Conservation (phyloP, 1,140 invertebrate genomes). For the Aradophagus sp. region DNA sequence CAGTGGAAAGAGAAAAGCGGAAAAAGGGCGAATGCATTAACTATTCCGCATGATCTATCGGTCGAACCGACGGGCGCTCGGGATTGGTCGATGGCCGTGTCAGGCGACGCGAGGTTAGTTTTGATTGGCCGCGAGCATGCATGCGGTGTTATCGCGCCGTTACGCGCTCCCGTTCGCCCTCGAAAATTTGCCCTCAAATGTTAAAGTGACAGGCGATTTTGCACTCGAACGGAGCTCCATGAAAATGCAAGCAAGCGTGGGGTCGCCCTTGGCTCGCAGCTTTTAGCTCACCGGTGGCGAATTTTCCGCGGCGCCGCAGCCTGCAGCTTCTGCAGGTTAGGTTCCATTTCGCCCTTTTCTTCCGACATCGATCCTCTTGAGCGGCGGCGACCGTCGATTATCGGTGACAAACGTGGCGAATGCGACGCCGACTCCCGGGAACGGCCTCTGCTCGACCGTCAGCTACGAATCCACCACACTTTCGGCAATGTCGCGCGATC, state of each 20-base stretch:
- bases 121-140: constrained; percentile 58
- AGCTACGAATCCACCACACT: neutral
- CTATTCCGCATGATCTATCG: constrained; percentile 13
- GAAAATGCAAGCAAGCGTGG: too few species aligned
- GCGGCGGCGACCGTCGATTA: neutral
- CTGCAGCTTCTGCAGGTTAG: constrained; percentile 68
- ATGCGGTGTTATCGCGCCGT: constrained; percentile 55
- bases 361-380: constrained; percentile 65
- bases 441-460: neutral
- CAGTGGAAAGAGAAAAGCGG: constrained; percentile 1
- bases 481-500: constrained; percentile 28
- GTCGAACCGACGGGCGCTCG: constrained; percentile 33
- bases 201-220: too few species aligned
- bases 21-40: too few species aligned
- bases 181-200: too few species aligned
- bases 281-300: constrained; percentile 70
- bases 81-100: constrained; percentile 63
- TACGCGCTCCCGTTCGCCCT: too few species aligned
- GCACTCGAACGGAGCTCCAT: too few species aligned
- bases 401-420: neutral
- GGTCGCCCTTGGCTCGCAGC: too few species aligned
- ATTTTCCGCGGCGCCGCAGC: constrained; percentile 66
- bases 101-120: constrained; percentile 63
- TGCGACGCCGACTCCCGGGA: neutral
- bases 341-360: constrained; percentile 57